Conservation (phyloP, 1,140 invertebrate species). For the Wasmannia auropunctata region DNA sequence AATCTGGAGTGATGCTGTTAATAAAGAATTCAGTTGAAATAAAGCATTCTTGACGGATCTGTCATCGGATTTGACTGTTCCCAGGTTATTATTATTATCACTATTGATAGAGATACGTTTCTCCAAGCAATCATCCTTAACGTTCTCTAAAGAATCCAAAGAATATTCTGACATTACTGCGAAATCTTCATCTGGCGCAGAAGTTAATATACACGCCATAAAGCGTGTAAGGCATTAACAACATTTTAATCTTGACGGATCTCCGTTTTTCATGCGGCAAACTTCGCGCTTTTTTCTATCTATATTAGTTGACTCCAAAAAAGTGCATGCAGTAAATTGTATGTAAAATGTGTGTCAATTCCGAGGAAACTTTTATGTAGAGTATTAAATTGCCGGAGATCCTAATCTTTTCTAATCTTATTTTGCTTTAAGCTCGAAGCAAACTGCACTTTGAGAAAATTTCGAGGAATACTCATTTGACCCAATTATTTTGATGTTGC, state of each 20-base stretch:
- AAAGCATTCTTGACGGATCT: neutral
- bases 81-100: neutral
- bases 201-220: slow-evolving; percentile 25
- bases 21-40: slow-evolving; percentile 5
- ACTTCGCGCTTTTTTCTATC: slow-evolving; percentile 37
- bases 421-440: neutral
- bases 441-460: neutral
- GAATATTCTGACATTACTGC: slow-evolving; percentile 73
- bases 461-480: neutral
- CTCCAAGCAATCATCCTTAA: slow-evolving; percentile 3
- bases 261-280: slow-evolving; percentile 17
- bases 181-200: slow-evolving; percentile 2
- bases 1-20: neutral
- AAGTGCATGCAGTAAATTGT: slow-evolving; percentile 18
- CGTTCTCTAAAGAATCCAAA: slow-evolving; percentile 72
- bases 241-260: slow-evolving; percentile 47
- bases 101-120: neutral
- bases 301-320: slow-evolving; percentile 10
- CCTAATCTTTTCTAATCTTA: slow-evolving; percentile 17
- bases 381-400: neutral
- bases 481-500: neutral
- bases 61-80: neutral
- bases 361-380: neutral
- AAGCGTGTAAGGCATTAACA: neutral
- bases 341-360: slow-evolving; percentile 9